Conservation (phyloP, 2,797 vertebrate genomes). For the Phoxinus dragarum region DNA sequence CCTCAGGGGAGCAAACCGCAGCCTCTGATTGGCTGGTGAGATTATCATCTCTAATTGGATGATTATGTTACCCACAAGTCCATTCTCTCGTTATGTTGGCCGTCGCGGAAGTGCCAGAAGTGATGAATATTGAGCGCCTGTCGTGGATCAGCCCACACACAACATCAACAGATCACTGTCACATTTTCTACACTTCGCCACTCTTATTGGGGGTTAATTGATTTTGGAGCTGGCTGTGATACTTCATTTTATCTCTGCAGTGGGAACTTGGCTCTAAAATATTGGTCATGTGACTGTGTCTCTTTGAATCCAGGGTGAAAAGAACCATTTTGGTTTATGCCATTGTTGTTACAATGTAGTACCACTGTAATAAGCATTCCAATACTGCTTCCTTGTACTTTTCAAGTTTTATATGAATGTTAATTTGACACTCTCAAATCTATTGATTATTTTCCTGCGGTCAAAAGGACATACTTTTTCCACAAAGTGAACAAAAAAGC, state of each 20-base stretch:
- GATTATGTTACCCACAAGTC: slow-evolving; percentile 62
- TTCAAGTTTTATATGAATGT: background rate
- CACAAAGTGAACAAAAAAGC: background rate
- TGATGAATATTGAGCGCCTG: slow-evolving; percentile 61
- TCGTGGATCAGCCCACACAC: slow-evolving; percentile 39
- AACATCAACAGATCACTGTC: slow-evolving; percentile 45
- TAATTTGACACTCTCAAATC: background rate
- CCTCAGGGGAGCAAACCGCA: slow-evolving; percentile 43
- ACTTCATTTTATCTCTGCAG: slow-evolving; percentile 28
- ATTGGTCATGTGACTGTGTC: slow-evolving; percentile 6
- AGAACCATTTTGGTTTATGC: background rate
- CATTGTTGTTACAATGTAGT: background rate
- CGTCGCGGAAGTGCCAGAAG: slow-evolving; percentile 45
- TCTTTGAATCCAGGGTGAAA: background rate
- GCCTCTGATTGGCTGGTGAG: slow-evolving; percentile 53
- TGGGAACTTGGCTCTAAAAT: slow-evolving; percentile 24
- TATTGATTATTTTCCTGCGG: background rate
- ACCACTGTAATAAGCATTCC: background rate
- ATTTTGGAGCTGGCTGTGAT: slow-evolving; percentile 35
- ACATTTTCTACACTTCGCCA: slow-evolving; percentile 28
- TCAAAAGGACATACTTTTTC: background rate
- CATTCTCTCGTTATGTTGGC: slow-evolving; percentile 54
- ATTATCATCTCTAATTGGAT: slow-evolving; percentile 66
- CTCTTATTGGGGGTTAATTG: slow-evolving; percentile 37
- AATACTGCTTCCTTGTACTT: too few relatives aligned